Base-by-base conservation (phyloP, 2,113 vertebrate genomes). In the Himantopus leucocephalus region DNA sequence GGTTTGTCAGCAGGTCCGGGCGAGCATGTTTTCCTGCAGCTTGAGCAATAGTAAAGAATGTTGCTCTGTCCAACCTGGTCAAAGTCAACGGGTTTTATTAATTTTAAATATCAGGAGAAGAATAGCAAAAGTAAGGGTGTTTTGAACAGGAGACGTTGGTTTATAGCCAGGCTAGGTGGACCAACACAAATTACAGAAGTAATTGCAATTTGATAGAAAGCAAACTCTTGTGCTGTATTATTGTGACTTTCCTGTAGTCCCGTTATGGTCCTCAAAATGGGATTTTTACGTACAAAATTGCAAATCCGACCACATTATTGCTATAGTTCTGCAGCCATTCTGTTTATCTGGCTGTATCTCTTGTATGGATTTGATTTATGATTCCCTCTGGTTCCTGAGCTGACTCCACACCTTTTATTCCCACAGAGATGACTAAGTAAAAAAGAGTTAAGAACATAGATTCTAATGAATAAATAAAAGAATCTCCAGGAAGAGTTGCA, bases 381-480 rank as follows among this genome's bases (percentile, higher is more conserved):
- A 63, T 89, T 88, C 76, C 41, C 29, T 84, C 26, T 86, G 17
- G 35, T 92, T 85, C 63, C 43, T 95, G 39, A 94, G 91, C 74
- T 94, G 83, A 90, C 89, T 94, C 70, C 82, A 83, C 67, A 86
- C 37, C 73, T 94, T 88, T 89, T 67, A 30, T 92, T 66, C 45
- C 91, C 84, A 92, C 34, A 78, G 66, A 70, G 90, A 68, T 77
- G 83, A 73, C 66, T 71, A 94, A 64, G 96, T 95, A 88, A 88
- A 75, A 75, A 88, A 70, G 82, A 95, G n/a, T 90, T 94, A 82
- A 78, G 80, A 62, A 68, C 37, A 59, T 35, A 75, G 17, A 19
- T n/a, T 47, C 7, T 32, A 50, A 88, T 1, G 2, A 83, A 34
- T 80, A 94, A 80, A 72, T 43, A 76, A 70, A 79, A 45, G 7